These are phyloP conservation scores for Leguminivora glycinivorella DNA, from an alignment of 1,140 invertebrate species.

Conservation along the genomic window DNA sequence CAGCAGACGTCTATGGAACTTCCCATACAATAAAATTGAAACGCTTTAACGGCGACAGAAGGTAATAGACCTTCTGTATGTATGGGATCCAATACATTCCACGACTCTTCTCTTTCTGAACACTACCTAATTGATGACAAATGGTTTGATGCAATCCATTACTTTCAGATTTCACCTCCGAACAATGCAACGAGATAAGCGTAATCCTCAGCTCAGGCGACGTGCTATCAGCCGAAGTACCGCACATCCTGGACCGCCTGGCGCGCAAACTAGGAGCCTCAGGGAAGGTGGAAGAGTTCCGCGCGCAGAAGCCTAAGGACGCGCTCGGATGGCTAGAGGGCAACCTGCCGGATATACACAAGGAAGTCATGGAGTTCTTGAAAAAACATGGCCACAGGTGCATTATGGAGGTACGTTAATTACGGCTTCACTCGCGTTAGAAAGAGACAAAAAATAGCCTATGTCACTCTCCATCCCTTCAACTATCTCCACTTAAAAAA, in stretches of 20 bases:
- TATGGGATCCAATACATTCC: too few species aligned
- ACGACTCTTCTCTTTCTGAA: too few species aligned
- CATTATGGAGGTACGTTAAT: slow-evolving; percentile 82
- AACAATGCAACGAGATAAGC: slow-evolving; percentile 82
- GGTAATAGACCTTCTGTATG: too few species aligned
- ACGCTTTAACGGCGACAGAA: too few species aligned
- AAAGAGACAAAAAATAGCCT: too few species aligned
- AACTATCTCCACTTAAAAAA: too few species aligned
- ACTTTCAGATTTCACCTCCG: slow-evolving; percentile 79
- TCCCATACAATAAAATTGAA: too few species aligned
- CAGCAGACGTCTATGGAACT: too few species aligned
- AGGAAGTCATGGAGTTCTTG: slow-evolving; percentile 82
- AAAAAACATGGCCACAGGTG: slow-evolving; percentile 86
- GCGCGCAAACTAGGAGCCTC: slow-evolving; percentile 75
- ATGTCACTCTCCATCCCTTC: too few species aligned
- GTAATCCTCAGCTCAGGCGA: slow-evolving; percentile 83
- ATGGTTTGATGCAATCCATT: too few species aligned
- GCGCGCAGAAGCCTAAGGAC: slow-evolving; percentile 71
- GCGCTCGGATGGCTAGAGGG: slow-evolving; percentile 81
- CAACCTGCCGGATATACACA: slow-evolving; percentile 76
- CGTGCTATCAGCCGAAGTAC: slow-evolving; percentile 86
- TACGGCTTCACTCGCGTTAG: too few species aligned
- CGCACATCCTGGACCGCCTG: slow-evolving; percentile 78
- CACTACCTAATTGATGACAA: too few species aligned
- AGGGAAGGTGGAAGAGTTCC: slow-evolving; percentile 78